Evolutionary conservation across 2,797 vertebrate species (phyloP), one percentile per base, ranked within the genome.

Genomic region (Danio aesculapii): DNA sequence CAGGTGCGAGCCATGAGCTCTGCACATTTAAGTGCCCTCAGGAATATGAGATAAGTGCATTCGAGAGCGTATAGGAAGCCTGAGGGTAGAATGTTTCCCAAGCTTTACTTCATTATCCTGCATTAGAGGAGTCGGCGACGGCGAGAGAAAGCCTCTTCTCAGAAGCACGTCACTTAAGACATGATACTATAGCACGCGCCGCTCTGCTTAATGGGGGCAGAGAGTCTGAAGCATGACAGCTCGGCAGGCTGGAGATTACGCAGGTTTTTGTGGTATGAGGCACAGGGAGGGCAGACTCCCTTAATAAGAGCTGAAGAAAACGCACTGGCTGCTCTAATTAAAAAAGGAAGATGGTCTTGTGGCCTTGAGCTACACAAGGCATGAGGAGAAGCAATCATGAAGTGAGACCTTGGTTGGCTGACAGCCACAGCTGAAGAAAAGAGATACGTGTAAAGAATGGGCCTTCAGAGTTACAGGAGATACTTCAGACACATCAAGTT

Each of bases 21-120:
- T 30, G 76, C 68, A 90, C 88, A 88, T 85, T 88, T 86, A 80
- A 88, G 82, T 83, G 85, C 72, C 75, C 85, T 50, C 85, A 90
- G 88, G 85, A 92, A 77, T 41, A 89, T 84, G 87, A 90, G 88
- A 88, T 89, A 90, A 93, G 90, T 90, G 89, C 90, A 90, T 91
- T 89, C 84, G 83, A 91, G 87, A 75, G 85, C 89, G 90, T 92
- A 92, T 91, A 92, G 86, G 90, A 88, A 91, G 88, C 89, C 89
- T 88, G 87, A 81, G 89, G 89, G 89, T 86, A 87, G 87, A 90
- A 86, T 77, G 83, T 88, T 88, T 89, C 87, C 88, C 79, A 83
- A 64, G 86, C 88, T 90, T 92, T 91, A 81, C 77, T 92, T 92
- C 87, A 91, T 92, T 91, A 90, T 85, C 90, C 88, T 86, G 79